Evolutionary conservation across 2,797 vertebrate species (phyloP).

Genomic region (Capromys pilorides): DNA sequence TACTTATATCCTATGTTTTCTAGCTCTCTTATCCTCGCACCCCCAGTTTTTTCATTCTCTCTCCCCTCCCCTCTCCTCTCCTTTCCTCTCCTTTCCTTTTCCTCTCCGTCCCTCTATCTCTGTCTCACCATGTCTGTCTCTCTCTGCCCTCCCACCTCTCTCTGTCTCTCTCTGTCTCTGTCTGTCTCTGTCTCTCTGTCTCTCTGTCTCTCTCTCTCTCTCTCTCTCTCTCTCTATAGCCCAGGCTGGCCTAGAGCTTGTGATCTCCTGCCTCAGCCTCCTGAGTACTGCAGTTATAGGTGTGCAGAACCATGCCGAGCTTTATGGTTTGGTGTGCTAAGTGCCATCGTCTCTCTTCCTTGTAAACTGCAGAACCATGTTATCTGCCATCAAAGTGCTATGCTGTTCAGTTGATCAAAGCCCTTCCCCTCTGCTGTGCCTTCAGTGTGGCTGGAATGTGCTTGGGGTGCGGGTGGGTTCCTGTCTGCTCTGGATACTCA

Average conservation of each 20-base stretch:
- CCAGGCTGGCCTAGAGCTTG: neutral
- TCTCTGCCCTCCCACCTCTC: neutral
- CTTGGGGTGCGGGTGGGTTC: neutral
- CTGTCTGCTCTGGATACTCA: neutral
- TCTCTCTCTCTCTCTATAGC: neutral
- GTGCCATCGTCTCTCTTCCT: neutral
- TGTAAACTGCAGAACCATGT: neutral
- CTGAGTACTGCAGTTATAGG: neutral
- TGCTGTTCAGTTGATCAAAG: neutral
- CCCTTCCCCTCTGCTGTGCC: rapidly evolving
- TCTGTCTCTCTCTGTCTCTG: neutral
- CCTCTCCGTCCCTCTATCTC: too few species aligned
- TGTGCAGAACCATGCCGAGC: neutral
- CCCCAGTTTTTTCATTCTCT: neutral
- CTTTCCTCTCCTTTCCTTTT: neutral
- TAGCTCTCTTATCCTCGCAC: neutral
- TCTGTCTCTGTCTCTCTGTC: neutral
- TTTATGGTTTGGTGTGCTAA: neutral
- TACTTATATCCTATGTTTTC: neutral
- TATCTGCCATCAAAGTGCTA: neutral
- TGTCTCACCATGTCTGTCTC: too few species aligned
- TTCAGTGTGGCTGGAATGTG: rapidly evolving
- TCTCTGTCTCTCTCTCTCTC: too few species aligned
- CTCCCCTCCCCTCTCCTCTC: neutral
- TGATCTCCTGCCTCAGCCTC: neutral